Evolutionary conservation across 2,113 vertebrate genomes (phyloP).

Genomic region (Mobula hypostoma): DNA sequence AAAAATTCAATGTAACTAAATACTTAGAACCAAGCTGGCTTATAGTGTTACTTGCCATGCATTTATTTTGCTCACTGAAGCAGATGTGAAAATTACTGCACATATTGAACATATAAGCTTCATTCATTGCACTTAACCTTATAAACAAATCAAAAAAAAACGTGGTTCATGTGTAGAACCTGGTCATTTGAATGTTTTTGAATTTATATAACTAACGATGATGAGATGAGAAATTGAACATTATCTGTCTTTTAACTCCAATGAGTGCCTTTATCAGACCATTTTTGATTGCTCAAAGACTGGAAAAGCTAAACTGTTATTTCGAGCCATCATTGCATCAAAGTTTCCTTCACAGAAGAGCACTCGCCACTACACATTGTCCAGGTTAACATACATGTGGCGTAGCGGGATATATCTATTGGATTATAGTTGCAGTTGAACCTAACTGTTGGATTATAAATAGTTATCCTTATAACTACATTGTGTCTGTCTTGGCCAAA

Average conservation of each 20-base stretch:
- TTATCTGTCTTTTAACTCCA: neutral
- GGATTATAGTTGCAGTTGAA: neutral
- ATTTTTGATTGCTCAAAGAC: neutral
- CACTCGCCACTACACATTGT: neutral
- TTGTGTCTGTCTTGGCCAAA: constrained; percentile 20
- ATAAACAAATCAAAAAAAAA: neutral
- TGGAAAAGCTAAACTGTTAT: neutral
- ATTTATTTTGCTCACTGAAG: neutral
- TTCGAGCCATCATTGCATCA: neutral
- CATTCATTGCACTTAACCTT: neutral
- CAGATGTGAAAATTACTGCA: constrained; percentile 29
- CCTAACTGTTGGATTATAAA: constrained; percentile 6
- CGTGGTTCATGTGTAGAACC: neutral
- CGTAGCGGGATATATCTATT: neutral
- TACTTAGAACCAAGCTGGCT: neutral
- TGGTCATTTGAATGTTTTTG: neutral
- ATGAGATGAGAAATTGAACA: neutral
- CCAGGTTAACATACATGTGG: neutral
- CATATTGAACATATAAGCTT: neutral
- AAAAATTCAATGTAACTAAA: constrained; percentile 2
- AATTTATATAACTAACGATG: neutral
- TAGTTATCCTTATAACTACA: constrained; percentile 10
- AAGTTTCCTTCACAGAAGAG: neutral
- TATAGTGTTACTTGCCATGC: neutral
- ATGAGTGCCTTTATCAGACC: neutral